Evolutionary conservation across 2,113 vertebrate species (phyloP).

Genomic region (Tragelaphus strepsiceros): DNA sequence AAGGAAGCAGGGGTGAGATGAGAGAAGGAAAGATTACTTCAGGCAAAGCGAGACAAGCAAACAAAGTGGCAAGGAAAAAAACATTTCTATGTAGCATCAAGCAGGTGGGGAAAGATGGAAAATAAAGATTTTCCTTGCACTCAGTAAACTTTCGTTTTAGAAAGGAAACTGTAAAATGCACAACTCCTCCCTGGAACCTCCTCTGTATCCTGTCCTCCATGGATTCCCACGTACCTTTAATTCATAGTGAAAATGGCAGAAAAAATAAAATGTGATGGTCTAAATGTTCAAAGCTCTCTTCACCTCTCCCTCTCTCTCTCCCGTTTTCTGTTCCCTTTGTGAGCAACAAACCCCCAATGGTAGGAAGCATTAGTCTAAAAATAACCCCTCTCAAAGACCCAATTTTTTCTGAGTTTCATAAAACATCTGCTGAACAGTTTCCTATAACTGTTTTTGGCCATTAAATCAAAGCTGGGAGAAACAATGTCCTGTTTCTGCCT

Average conservation of each 20-base stretch:
- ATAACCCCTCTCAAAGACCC: constrained; percentile 80
- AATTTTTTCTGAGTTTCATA: constrained; percentile 78
- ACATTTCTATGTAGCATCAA: not conserved
- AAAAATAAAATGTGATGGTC: constrained; percentile 68
- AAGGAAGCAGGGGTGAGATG: not conserved
- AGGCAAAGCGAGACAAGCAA: not conserved
- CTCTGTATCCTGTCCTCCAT: not conserved
- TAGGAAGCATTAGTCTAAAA: constrained; percentile 85
- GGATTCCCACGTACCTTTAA: not conserved
- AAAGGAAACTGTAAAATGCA: not conserved
- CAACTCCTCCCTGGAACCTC: not conserved
- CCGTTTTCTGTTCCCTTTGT: constrained; percentile 58
- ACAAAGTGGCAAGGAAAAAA: not conserved
- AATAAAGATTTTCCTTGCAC: not conserved
- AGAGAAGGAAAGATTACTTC: not conserved
- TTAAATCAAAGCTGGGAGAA: constrained; percentile 86
- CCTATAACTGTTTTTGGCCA: constrained; percentile 89
- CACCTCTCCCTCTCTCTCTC: not conserved
- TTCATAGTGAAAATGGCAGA: constrained; percentile 51
- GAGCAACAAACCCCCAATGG: constrained; percentile 79
- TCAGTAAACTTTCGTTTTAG: not conserved
- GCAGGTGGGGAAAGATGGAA: not conserved
- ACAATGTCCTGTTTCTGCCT: constrained; percentile 85
- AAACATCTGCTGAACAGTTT: constrained; percentile 90
- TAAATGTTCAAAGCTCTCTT: constrained; percentile 66